phyloP scores from a whole-genome alignment of 92 coral and sea anemone species.

The Parazoanthus atlanticus region DNA sequence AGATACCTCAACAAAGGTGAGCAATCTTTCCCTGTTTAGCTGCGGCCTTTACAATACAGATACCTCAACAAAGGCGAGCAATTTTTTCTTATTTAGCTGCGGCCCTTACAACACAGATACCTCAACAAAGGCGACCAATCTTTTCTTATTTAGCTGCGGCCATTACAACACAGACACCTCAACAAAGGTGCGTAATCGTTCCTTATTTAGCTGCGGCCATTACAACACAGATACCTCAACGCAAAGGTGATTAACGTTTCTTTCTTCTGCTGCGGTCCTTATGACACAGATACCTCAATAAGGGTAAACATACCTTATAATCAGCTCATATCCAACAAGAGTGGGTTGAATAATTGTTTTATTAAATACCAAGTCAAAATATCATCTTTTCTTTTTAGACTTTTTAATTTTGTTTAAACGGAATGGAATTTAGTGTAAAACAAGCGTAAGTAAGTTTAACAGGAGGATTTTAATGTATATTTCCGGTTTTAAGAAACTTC shows the following conservation, averaged over 20 bases:
- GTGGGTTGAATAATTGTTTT: no score
- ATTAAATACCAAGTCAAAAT: no score
- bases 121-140: slow-evolving; percentile 2
- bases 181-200: not conserved
- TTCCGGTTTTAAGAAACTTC: no score
- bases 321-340: no score
- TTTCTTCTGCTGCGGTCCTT: no score
- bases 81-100: not conserved
- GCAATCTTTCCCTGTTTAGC: not conserved
- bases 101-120: slow-evolving; percentile 25
- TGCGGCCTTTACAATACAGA: slow-evolving; percentile 15
- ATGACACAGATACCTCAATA: no score
- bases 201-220: not conserved
- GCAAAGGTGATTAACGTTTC: not conserved
- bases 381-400: no score
- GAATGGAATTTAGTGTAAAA: no score
- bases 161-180: slow-evolving; percentile 18
- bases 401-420: no score
- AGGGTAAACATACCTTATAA: no score
- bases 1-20: slow-evolving; percentile 33
- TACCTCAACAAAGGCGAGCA: slow-evolving; percentile 24
- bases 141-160: not conserved
- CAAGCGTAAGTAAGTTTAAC: no score
- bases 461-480: no score
- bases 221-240: slow-evolving; percentile 24